A percentile compares a stretch with the other conserved stretches of the same genome.
These are phyloP conservation scores for Ceratosolen solmsi DNA, from an alignment of 1,140 invertebrate genomes.

Conservation along the genomic window DNA sequence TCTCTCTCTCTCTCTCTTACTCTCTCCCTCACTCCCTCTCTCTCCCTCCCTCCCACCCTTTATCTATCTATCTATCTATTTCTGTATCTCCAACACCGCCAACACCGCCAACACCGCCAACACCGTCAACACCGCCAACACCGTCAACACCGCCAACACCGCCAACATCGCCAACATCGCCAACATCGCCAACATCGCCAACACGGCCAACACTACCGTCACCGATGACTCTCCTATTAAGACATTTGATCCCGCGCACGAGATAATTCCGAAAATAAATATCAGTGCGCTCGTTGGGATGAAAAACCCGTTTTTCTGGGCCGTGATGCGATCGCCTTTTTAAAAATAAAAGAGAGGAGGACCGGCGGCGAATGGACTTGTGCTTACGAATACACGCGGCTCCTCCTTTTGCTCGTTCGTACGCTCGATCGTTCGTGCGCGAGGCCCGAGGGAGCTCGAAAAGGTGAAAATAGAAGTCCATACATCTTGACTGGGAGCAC, in stretches of 20 bases:
- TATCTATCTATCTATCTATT: no score
- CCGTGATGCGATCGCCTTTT: not conserved
- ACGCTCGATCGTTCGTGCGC: no score
- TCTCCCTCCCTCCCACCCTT: no score
- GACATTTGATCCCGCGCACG: constrained; percentile 9
- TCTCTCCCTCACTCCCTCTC: no score
- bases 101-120: no score
- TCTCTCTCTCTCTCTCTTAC: no score
- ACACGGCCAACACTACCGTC: not conserved
- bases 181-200: not conserved
- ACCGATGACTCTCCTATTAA: not conserved
- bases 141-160: no score
- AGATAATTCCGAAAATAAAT: constrained; percentile 29
- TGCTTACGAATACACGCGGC: not conserved
- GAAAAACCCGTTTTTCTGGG: constrained; percentile 17
- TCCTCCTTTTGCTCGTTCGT: no score
- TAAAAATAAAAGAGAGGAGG: not conserved
- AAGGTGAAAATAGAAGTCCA: not conserved
- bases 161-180: no score
- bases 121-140: no score
- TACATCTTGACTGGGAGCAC: no score
- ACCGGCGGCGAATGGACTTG: not conserved
- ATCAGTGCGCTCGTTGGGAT: not conserved
- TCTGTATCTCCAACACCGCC: no score
- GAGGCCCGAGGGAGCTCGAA: not conserved